phyloP scores from a whole-genome alignment of 2,888 invertebrate genomes.

The Caradrina kadenii region DNA sequence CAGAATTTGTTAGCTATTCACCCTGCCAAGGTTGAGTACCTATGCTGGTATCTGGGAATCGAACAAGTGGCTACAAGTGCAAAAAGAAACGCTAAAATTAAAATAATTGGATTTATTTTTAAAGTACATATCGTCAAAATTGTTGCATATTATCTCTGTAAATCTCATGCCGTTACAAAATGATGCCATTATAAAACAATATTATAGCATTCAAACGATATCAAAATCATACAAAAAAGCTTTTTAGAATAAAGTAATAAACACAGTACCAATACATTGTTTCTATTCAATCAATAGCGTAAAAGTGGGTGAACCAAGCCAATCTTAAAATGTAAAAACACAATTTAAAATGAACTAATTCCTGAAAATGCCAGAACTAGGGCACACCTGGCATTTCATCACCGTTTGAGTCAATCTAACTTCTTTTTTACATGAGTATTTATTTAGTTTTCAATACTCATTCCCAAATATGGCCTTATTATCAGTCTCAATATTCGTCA shows the following conservation, averaged over 20 bases:
- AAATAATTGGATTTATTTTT: constrained; percentile 50
- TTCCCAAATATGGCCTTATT: constrained; percentile 44
- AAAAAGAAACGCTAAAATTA: constrained; percentile 35
- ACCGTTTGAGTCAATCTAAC: constrained; percentile 15
- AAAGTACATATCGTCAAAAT: constrained; percentile 38
- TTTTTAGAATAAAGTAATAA: constrained; percentile 4
- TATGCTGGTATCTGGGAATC: neutral
- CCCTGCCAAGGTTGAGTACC: too few relatives aligned
- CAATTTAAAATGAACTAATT: constrained; percentile 11
- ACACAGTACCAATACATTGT: constrained; percentile 24
- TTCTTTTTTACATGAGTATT: constrained; percentile 28
- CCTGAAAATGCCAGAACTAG: constrained; percentile 1
- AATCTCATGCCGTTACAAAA: constrained; percentile 51
- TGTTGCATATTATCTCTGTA: constrained; percentile 14
- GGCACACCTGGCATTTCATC: constrained; percentile 6
- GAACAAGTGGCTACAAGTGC: neutral
- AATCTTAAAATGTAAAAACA: constrained; percentile 4
- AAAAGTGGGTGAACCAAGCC: neutral
- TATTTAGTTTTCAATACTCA: constrained; percentile 26
- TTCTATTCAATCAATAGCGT: constrained; percentile 10
- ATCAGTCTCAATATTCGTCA: constrained; percentile 59
- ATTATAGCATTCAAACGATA: constrained; percentile 9
- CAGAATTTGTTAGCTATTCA: too few relatives aligned
- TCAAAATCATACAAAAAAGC: neutral
- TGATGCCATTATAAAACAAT: constrained; percentile 13